Conservation (phyloP, 1,140 invertebrate species). For the Zaprionus davidi region DNA sequence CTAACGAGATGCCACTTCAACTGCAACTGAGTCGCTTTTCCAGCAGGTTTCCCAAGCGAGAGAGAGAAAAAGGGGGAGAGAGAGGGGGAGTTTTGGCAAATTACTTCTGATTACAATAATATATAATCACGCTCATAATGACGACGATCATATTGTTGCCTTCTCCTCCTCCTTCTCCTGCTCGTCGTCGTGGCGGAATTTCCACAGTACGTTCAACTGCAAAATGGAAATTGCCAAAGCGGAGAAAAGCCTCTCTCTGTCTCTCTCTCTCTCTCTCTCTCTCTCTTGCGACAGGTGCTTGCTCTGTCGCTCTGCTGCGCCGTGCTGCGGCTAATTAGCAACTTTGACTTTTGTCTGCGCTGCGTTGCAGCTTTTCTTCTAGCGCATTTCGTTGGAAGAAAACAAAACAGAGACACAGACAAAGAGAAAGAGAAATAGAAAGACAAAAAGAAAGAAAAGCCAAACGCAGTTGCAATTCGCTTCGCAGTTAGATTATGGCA, state of each 20-base stretch:
- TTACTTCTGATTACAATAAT: conserved; percentile 73
- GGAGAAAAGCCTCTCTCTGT: conserved; percentile 53
- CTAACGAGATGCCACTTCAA: conserved; percentile 39
- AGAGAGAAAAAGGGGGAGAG: conserved; percentile 39
- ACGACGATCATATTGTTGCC: conserved; percentile 57
- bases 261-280: background rate
- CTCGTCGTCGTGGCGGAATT: conserved; percentile 73
- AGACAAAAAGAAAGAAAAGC: background rate
- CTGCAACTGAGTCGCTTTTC: background rate
- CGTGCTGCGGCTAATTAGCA: conserved; percentile 67
- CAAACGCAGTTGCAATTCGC: conserved; percentile 30
- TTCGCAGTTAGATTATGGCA: conserved; percentile 55
- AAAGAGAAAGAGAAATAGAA: background rate
- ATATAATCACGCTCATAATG: conserved; percentile 42
- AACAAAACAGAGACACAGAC: background rate
- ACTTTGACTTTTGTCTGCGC: conserved; percentile 49
- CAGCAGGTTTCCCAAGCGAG: conserved; percentile 59
- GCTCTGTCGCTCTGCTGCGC: conserved; percentile 36
- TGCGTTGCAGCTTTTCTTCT: conserved; percentile 61
- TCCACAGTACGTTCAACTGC: conserved; percentile 78
- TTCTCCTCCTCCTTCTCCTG: conserved; percentile 18
- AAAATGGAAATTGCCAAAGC: conserved; percentile 55
- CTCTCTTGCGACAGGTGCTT: conserved; percentile 25
- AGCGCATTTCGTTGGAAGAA: conserved; percentile 60
- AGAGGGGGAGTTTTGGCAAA: conserved; percentile 49